These are phyloP conservation scores for Operophtera brumata DNA, from an alignment of 2,888 invertebrate genomes.

Conservation along the genomic window DNA sequence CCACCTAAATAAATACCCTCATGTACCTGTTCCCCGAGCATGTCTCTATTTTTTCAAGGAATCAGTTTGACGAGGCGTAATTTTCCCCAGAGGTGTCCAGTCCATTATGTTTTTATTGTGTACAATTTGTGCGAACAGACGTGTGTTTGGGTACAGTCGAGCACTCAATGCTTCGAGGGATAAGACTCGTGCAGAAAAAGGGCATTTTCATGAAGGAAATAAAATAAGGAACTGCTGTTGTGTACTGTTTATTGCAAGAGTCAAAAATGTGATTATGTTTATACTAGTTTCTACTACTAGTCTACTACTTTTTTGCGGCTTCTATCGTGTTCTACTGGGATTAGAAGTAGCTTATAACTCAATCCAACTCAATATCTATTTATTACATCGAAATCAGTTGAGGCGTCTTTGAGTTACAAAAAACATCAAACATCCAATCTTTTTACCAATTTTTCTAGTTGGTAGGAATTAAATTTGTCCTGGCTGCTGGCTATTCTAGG, in stretches of 20 bases:
- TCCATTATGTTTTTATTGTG: conserved; percentile 8
- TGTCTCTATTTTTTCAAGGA: neutral
- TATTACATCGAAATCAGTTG: too few species aligned
- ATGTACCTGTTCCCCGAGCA: neutral
- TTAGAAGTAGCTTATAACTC: too few species aligned
- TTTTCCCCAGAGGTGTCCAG: neutral
- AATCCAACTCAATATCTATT: too few species aligned
- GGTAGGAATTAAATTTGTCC: too few species aligned
- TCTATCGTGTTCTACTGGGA: too few species aligned
- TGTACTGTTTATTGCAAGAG: neutral
- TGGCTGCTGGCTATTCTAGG: too few species aligned
- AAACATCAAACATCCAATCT: too few species aligned
- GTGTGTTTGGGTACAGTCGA: conserved; percentile 12
- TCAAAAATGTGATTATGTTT: neutral
- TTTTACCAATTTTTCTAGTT: too few species aligned
- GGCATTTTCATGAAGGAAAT: conserved; percentile 42
- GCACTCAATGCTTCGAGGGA: conserved; percentile 10
- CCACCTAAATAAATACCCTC: too few species aligned
- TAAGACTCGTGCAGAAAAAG: conserved; percentile 18
- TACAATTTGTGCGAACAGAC: conserved; percentile 8
- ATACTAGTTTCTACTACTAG: too few species aligned
- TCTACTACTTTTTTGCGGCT: too few species aligned
- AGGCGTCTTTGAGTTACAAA: too few species aligned
- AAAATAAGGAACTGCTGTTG: neutral
- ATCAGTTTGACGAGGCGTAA: conserved; percentile 2